These are phyloP conservation scores for Hypselothyrea guttata DNA, from an alignment of 2,888 invertebrate species.

Conservation along the genomic window DNA sequence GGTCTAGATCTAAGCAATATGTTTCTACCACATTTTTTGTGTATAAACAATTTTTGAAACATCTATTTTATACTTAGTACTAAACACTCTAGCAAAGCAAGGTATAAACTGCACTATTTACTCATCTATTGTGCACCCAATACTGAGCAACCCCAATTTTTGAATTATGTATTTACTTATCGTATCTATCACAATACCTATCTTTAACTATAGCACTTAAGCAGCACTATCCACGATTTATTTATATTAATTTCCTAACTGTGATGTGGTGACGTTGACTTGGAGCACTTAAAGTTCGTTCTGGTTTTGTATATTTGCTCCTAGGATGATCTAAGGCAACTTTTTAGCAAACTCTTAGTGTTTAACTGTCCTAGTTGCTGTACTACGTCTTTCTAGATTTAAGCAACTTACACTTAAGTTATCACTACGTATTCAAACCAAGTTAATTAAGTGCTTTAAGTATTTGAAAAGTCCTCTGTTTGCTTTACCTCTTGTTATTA, in stretches of 20 bases:
- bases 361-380: conserved; percentile 42
- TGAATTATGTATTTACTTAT: conserved; percentile 28
- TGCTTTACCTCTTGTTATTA: conserved; percentile 22
- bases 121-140: conserved; percentile 63
- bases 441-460: background rate
- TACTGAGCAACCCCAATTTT: conserved; percentile 61
- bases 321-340: conserved; percentile 47
- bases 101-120: conserved; percentile 67
- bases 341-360: conserved; percentile 44
- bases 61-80: conserved; percentile 58
- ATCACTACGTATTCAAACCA: conserved; percentile 21
- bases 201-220: conserved; percentile 51
- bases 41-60: conserved; percentile 43
- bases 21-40: conserved; percentile 40
- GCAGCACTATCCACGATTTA: conserved; percentile 57
- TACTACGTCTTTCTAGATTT: conserved; percentile 31
- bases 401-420: conserved; percentile 55
- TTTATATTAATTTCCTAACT: conserved; percentile 55
- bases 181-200: conserved; percentile 23
- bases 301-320: conserved; percentile 66
- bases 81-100: conserved; percentile 55
- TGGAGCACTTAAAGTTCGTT: conserved; percentile 57
- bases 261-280: conserved; percentile 79
- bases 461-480: too few species aligned
- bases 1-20: conserved; percentile 4